Percentiles rank a stretch among this genome's conserved stretches.
phyloP scores from a whole-genome alignment of 1,140 invertebrate genomes.

The Drosophila orosa region DNA sequence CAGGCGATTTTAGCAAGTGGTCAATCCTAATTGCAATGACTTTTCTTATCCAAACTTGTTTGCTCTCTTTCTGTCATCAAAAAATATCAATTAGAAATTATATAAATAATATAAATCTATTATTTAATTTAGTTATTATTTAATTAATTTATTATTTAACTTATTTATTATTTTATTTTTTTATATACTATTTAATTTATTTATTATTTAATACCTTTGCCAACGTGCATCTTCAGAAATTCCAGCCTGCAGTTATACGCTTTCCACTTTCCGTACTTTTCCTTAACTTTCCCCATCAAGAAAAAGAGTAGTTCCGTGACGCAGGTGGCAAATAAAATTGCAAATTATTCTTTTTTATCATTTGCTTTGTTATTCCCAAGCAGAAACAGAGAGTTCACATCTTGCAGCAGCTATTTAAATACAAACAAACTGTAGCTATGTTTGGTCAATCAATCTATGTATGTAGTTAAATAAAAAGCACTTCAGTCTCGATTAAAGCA shows the following conservation, averaged over 20 bases:
- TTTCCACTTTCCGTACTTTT: slow-evolving; percentile 8
- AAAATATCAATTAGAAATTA: no score
- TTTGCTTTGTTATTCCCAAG: slow-evolving; percentile 15
- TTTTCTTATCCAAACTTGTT: not conserved
- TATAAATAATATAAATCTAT: not conserved
- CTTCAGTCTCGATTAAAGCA: slow-evolving; percentile 7
- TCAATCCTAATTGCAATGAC: not conserved
- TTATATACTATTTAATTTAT: not conserved
- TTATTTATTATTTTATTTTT: not conserved
- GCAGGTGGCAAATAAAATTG: slow-evolving; percentile 66
- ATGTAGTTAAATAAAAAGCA: not conserved
- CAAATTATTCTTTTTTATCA: slow-evolving; percentile 51
- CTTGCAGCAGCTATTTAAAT: slow-evolving; percentile 16
- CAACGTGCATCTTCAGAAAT: not conserved
- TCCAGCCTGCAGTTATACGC: not conserved
- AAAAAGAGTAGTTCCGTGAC: slow-evolving; percentile 42
- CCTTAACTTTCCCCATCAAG: slow-evolving; percentile 45
- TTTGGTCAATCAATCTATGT: slow-evolving; percentile 4
- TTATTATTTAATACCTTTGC: not conserved
- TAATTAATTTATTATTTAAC: not conserved
- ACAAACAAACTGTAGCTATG: not conserved
- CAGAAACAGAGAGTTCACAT: slow-evolving; percentile 7
- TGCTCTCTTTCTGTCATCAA: not conserved
- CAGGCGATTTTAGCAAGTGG: not conserved
- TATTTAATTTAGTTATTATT: not conserved